These are phyloP conservation scores for Bombus sibiricus DNA, from an alignment of 1,140 invertebrate species.

Conservation along the genomic window DNA sequence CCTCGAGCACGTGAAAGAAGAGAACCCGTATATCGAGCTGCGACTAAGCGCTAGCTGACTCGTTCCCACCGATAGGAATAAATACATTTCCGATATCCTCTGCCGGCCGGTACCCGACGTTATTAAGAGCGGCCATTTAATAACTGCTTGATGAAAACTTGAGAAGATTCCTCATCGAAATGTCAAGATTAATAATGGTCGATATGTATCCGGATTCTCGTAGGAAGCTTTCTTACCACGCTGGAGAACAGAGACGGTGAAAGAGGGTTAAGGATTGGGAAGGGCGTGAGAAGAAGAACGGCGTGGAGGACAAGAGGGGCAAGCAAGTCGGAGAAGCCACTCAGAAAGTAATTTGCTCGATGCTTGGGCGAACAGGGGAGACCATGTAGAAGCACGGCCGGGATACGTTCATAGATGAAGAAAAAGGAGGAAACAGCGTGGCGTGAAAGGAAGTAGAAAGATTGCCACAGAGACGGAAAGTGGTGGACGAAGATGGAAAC, in stretches of 20 bases:
- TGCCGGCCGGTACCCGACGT: constrained; percentile 23
- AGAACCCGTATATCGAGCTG: neutral
- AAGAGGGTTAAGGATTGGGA: neutral
- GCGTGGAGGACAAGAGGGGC: neutral
- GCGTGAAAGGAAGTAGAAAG: neutral
- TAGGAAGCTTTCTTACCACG: constrained; percentile 17
- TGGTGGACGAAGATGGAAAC: no score
- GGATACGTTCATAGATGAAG: constrained; percentile 45
- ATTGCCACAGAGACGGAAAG: neutral
- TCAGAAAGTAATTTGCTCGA: constrained; percentile 69
- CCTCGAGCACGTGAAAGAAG: neutral
- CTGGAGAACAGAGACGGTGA: neutral
- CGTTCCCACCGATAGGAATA: constrained; percentile 22
- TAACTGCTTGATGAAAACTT: constrained; percentile 65
- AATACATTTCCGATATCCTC: constrained; percentile 58
- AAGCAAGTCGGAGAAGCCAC: constrained; percentile 59
- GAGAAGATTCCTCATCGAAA: constrained; percentile 49
- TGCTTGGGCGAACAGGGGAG: constrained; percentile 57
- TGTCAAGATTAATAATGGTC: constrained; percentile 63
- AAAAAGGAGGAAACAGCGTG: neutral
- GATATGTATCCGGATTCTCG: constrained; percentile 60
- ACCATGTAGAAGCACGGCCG: constrained; percentile 41
- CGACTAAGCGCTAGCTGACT: neutral
- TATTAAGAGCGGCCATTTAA: constrained; percentile 63
- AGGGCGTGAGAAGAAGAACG: constrained; percentile 33